Base-by-base conservation (phyloP, 2,113 vertebrate species). In the Perccottus glenii region DNA sequence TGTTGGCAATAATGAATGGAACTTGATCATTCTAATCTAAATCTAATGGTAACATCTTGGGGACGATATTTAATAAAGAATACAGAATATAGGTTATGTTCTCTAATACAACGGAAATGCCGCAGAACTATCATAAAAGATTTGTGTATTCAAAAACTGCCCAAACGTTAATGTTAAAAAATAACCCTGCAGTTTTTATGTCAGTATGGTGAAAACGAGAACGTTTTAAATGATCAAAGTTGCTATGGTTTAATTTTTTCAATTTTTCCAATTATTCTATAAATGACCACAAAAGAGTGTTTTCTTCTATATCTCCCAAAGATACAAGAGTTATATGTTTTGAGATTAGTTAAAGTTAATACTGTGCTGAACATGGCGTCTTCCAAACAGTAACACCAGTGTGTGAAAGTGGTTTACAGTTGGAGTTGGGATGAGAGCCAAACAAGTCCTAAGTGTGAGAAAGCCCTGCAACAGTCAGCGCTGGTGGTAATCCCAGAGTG, bases 381-480 rank as follows among this genome's bases (percentile, higher is more conserved):
- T 14, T 15, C 33, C 14, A 12, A 55, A 55, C 52, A 55, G 36
- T 55, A n/a, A 55, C 12, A 55, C 32, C 9, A 33, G 33, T 56
- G 63, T 57, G 68, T 65, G 68, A 67, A 32, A n/a, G 46, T 42
- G 53, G 46, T 70, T 71, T 83, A 77, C 73, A 66, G 60, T 80
- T 16, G 4, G 67, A 83, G 77, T 90, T 89, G 9, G 49, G 90
- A 68, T 76, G 66, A 7, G 64, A 83, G 80, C 77, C 87, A 87
- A 92, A 91, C 75, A 87, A 47, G 43, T 84, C 79, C 63, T 40
- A 92, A 88, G 64, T 92, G 89, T 79, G 80, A 68, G 83, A 93
- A 91, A 55, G 52, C 32, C 19, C 82, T 75, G 87, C 60, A 91
- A 33, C 16, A 76, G 85, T 51, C 80, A 75, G 4, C 83, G 78